Evolutionary conservation across 1,140 invertebrate species (phyloP).

Genomic region (Hylaeus anthracinus): DNA sequence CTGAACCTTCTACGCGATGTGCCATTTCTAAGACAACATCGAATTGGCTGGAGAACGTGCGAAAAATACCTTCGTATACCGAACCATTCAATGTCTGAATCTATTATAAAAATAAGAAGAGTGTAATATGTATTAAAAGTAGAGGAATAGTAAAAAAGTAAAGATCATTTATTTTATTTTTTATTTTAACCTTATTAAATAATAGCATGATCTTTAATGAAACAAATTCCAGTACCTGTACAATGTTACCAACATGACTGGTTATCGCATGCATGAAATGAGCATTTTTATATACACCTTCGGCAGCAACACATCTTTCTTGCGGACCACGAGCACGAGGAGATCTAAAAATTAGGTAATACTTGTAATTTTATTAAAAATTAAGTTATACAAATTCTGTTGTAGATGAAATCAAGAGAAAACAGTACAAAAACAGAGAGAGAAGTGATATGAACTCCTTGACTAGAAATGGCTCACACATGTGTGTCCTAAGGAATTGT

Average conservation of each 20-base stretch:
- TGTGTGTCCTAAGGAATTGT: no score
- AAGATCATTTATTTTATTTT: not conserved
- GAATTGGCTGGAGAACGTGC: constrained; percentile 91
- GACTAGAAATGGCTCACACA: no score
- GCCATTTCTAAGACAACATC: constrained; percentile 92
- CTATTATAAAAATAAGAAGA: constrained; percentile 64
- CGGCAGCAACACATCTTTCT: constrained; percentile 83
- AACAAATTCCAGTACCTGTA: constrained; percentile 81
- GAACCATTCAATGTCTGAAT: constrained; percentile 90
- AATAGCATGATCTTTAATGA: no score
- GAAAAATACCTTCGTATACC: constrained; percentile 92
- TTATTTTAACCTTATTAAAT: not conserved
- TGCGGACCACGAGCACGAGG: constrained; percentile 81
- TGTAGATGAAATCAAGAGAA: no score
- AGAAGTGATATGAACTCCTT: no score
- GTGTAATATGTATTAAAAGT: not conserved
- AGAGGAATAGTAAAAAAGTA: not conserved
- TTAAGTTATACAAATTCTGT: not conserved
- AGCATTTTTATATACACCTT: constrained; percentile 93
- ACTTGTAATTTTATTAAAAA: not conserved
- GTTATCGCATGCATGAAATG: constrained; percentile 93
- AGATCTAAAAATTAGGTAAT: constrained; percentile 78
- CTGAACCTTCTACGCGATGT: constrained; percentile 88
- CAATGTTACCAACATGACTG: constrained; percentile 90
- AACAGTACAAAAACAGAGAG: no score